phyloP scores from a whole-genome alignment of 2,113 vertebrate species.

The Ageneiosus marmoratus region DNA sequence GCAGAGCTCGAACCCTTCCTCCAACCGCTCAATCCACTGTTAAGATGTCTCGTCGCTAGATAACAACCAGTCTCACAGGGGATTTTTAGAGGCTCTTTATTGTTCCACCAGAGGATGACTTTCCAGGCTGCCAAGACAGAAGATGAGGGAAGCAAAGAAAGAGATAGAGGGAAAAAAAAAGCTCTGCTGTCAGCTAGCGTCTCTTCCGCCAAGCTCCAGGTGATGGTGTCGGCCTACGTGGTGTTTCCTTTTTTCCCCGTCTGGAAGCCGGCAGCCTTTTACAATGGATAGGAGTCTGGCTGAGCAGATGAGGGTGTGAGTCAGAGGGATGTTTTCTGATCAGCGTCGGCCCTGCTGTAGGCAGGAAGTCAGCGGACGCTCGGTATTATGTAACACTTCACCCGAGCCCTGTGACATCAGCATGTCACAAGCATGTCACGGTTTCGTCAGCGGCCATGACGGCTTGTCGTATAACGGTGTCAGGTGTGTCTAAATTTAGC shows the following conservation, averaged over 20 bases:
- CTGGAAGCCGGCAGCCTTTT: slow-evolving; percentile 30
- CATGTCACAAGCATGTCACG: neutral
- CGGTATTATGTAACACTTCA: neutral
- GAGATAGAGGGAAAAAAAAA: neutral
- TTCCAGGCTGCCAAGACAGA: slow-evolving; percentile 40
- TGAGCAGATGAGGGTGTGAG: slow-evolving; percentile 38
- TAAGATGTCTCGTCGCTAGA: slow-evolving; percentile 59
- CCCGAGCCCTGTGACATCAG: neutral
- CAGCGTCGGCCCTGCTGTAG: neutral
- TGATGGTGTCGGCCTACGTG: slow-evolving; percentile 30
- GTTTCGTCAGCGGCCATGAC: neutral
- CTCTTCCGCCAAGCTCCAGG: slow-evolving; percentile 25
- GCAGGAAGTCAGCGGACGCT: neutral
- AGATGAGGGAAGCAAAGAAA: neutral
- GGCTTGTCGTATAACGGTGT: neutral
- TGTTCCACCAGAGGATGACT: slow-evolving; percentile 50
- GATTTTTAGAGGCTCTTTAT: slow-evolving; percentile 52
- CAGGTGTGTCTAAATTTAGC: neutral
- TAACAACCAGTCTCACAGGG: slow-evolving; percentile 57
- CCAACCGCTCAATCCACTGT: slow-evolving; percentile 53
- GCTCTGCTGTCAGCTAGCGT: slow-evolving; percentile 49
- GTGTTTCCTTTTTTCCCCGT: slow-evolving; percentile 25
- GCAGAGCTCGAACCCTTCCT: slow-evolving; percentile 32
- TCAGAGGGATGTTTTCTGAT: slow-evolving; percentile 25
- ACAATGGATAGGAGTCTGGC: slow-evolving; percentile 31